Conservation (phyloP, 2,113 vertebrate genomes). For the Chascanopsetta lugubris region DNA sequence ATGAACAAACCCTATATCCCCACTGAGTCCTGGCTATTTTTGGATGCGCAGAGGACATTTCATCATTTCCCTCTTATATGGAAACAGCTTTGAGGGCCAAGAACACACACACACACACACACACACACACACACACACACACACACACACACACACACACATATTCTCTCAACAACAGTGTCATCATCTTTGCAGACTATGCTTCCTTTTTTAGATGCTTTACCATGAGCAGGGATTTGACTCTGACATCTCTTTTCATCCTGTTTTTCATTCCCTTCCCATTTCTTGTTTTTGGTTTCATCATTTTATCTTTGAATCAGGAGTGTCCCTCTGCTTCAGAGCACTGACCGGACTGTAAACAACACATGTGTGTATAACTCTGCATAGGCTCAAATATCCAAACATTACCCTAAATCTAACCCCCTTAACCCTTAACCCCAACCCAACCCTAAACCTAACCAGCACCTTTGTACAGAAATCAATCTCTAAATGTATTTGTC, state of each 20-base stretch:
- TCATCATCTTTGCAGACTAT: not conserved
- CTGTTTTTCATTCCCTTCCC: not conserved
- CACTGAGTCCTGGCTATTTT: not conserved
- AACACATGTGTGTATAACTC: too few species aligned
- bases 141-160: not conserved
- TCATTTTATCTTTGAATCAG: not conserved
- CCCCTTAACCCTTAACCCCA: too few species aligned
- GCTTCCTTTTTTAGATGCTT: not conserved
- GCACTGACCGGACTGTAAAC: not conserved
- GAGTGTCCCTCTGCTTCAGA: not conserved
- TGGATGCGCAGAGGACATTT: not conserved
- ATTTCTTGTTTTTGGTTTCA: not conserved
- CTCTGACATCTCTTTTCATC: not conserved
- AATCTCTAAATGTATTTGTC: too few species aligned
- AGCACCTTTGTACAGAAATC: too few species aligned
- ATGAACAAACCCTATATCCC: not conserved
- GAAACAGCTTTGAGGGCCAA: slow-evolving; percentile 11
- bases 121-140: not conserved
- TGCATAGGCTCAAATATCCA: too few species aligned
- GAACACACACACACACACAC: not conserved
- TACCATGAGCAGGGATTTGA: not conserved
- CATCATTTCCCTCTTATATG: not conserved
- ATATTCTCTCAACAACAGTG: too few species aligned
- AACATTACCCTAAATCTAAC: too few species aligned
- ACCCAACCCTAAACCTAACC: too few species aligned